Evolutionary conservation across 2,113 vertebrate genomes (phyloP).

Genomic region (Octodon degus): DNA sequence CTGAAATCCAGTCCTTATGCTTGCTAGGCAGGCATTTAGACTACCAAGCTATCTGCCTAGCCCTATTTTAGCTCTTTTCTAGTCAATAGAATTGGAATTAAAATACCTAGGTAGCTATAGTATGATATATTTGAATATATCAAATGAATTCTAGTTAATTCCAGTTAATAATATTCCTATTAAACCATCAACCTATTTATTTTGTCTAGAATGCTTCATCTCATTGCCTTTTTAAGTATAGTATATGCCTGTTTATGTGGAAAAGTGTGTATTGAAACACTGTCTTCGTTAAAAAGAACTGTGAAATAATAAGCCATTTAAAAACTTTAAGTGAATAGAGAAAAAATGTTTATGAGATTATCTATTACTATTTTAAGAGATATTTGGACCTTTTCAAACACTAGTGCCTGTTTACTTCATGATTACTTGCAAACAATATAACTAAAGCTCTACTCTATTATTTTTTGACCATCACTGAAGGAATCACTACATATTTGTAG

Average conservation of each 20-base stretch:
- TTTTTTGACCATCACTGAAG: background rate
- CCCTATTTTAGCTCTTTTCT: background rate
- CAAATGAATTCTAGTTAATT: background rate
- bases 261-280: constrained; percentile 30
- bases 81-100: background rate
- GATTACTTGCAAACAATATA: background rate
- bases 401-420: background rate
- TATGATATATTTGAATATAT: background rate
- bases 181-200: background rate
- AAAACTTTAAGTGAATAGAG: background rate
- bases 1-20: no score
- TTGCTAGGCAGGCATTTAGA: no score
- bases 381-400: background rate
- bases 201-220: background rate
- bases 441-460: background rate
- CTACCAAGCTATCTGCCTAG: no score
- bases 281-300: background rate
- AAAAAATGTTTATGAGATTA: background rate
- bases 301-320: background rate
- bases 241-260: background rate
- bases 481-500: background rate
- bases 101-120: background rate
- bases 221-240: background rate
- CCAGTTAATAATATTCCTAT: background rate
- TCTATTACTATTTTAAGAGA: constrained; percentile 7